These are phyloP conservation scores for Scaptomyza caliginosa DNA, from an alignment of 2,888 invertebrate genomes.

Conservation along the genomic window DNA sequence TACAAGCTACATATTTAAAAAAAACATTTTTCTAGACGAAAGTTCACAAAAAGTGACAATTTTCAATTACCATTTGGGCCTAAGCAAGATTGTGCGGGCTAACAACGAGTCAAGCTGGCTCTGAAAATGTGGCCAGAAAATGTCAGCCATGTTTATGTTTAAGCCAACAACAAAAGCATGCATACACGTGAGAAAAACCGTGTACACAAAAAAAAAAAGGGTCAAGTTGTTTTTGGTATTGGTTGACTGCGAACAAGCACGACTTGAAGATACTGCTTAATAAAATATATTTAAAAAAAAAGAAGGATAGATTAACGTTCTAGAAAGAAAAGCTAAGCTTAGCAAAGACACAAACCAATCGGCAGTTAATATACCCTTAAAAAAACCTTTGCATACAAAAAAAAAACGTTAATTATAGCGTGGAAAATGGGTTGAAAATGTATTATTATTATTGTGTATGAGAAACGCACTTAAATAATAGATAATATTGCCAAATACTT, in stretches of 20 bases:
- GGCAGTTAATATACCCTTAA: no score
- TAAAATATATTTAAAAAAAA: no score
- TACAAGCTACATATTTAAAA: not conserved
- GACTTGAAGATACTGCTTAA: conserved; percentile 13
- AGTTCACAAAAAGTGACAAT: conserved; percentile 11
- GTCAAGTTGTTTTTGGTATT: not conserved
- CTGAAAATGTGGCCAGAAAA: conserved; percentile 30
- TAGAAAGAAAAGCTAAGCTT: no score
- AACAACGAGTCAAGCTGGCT: conserved; percentile 22
- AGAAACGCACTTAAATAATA: conserved; percentile 36
- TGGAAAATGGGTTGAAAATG: conserved; percentile 69
- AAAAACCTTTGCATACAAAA: no score
- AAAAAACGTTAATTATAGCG: conserved; percentile 45
- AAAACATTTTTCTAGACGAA: no score
- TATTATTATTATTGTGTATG: no score
- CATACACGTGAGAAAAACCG: conserved; percentile 65
- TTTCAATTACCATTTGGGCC: conserved; percentile 1
- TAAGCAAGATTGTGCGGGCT: conserved; percentile 34
- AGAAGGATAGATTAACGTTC: no score
- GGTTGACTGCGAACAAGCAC: not conserved
- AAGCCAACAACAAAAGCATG: conserved; percentile 15
- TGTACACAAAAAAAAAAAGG: conserved; percentile 24
- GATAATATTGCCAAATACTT: conserved; percentile 64
- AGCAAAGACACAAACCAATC: no score
- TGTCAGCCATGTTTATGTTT: conserved; percentile 37